Conservation (phyloP, 1,140 invertebrate genomes). For the Ganaspis sp. region DNA sequence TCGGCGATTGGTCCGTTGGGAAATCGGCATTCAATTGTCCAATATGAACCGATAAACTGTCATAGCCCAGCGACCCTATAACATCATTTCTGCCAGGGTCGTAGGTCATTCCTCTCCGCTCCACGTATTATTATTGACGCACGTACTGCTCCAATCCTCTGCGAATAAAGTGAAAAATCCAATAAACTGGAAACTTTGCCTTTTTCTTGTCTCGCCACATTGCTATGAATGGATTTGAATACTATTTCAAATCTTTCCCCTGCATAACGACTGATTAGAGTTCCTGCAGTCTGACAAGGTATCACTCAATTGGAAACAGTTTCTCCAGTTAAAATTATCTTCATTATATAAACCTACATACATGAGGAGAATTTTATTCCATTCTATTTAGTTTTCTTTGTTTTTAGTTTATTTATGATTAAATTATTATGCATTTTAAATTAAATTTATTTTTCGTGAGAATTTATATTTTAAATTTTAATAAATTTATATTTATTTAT, state of each 20-base stretch:
- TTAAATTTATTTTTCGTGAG: too few relatives aligned
- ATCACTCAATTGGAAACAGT: not conserved
- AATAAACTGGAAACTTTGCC: conserved; percentile 14
- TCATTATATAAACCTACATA: too few relatives aligned
- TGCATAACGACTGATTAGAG: not conserved
- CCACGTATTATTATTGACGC: conserved; percentile 41
- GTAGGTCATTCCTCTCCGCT: conserved; percentile 44
- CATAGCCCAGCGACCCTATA: conserved; percentile 44
- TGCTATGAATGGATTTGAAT: not conserved
- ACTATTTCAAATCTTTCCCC: not conserved
- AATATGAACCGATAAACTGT: conserved; percentile 60
- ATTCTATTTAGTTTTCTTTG: too few relatives aligned
- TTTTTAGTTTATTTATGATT: too few relatives aligned
- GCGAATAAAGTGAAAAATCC: conserved; percentile 20
- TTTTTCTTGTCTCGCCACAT: not conserved
- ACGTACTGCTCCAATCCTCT: conserved; percentile 28
- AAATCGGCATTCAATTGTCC: conserved; percentile 70
- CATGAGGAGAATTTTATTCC: too few relatives aligned
- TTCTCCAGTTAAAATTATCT: not conserved
- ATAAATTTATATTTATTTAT: too few relatives aligned
- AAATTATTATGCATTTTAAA: too few relatives aligned
- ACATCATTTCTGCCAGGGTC: conserved; percentile 41
- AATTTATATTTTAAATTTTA: too few relatives aligned
- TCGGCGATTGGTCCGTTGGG: conserved; percentile 66
- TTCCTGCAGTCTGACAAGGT: not conserved